phyloP scores from a whole-genome alignment of 2,888 invertebrate genomes.

The Sphaerophoria taeniata region DNA sequence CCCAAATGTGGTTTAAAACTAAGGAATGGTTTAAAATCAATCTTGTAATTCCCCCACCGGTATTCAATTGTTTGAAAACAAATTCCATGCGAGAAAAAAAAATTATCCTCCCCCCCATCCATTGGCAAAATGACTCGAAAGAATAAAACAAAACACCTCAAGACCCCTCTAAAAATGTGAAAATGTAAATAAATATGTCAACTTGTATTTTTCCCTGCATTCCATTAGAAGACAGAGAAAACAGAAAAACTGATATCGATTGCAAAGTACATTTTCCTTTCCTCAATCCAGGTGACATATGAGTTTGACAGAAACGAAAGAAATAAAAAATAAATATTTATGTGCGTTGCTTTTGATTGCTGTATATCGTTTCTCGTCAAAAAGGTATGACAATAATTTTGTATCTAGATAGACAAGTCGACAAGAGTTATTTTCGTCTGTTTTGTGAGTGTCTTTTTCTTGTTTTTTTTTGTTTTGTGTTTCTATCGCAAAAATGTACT shows the following conservation, averaged over 20 bases:
- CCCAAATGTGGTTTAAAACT: not conserved
- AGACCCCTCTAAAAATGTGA: slow-evolving; percentile 7
- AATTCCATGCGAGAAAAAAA: slow-evolving; percentile 3
- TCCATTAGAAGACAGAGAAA: slow-evolving; percentile 1
- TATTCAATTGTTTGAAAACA: not conserved
- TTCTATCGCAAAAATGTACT: not conserved
- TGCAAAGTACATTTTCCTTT: slow-evolving; percentile 49
- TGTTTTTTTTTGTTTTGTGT: not conserved
- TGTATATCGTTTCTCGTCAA: slow-evolving; percentile 25
- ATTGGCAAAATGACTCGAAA: slow-evolving; percentile 2
- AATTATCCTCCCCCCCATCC: not conserved
- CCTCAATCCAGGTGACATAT: slow-evolving; percentile 57
- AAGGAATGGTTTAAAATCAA: not conserved
- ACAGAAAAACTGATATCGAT: slow-evolving; percentile 47
- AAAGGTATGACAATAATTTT: slow-evolving; percentile 14
- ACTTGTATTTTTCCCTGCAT: slow-evolving; percentile 14
- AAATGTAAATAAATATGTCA: slow-evolving; percentile 30
- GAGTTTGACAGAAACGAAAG: slow-evolving; percentile 14
- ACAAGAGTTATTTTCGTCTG: slow-evolving; percentile 5
- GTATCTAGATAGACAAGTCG: slow-evolving; percentile 3
- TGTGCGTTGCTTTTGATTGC: slow-evolving; percentile 19
- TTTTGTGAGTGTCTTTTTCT: not conserved
- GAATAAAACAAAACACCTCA: slow-evolving; percentile 7
- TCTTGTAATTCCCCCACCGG: not conserved
- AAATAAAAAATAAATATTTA: slow-evolving; percentile 30